Evolutionary conservation across 2,797 vertebrate species (phyloP), one percentile per base, ranked within the genome.

Genomic region (Nannoperca obscura): DNA sequence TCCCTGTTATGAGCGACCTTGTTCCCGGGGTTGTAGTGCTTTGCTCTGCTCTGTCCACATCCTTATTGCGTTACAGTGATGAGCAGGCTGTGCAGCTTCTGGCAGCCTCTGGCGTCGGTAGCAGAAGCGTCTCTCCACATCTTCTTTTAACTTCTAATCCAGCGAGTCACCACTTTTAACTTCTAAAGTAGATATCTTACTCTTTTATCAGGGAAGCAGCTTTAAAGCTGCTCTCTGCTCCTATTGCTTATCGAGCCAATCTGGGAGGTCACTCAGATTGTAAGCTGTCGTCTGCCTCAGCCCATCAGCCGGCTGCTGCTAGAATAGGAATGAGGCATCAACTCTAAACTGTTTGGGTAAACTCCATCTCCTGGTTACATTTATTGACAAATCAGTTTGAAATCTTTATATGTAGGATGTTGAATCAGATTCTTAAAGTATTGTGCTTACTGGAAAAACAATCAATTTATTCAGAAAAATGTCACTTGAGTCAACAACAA

Each of bases 111-210:
- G 53, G 46, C 60, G 1, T 54, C 32, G 38, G 42, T 57, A 54
- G 70, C 81, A 73, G 50, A 71, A 46, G 69, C 57, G 53, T 76
- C 78, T 83, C 85, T 69, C 50, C 50, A 44, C 52, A 61, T 89
- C 81, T 86, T 59, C 60, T 80, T 85, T 83, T 49, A 85, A 78
- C 81, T 78, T 83, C 70, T 90, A 82, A 90, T 90, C 85, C 82
- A 64, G 74, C 58, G 19, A 86, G 84, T 88, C 86, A 68, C 80
- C 77, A 77, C 88, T 91, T 90, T 85, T 77, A 86, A 92, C 90
- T 83, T 86, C 75, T 77, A 53, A 85, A 86, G 86, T 74, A 73
- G 83, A 85, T 89, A 90, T 92, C 86, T 84, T 63, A 47, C 52
- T 76, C 80, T 82, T 76, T 80, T 55, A 92, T 94, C 88, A 62